Conservation (phyloP, 2,888 invertebrate genomes). For the Caenorhabditis imperialis region DNA sequence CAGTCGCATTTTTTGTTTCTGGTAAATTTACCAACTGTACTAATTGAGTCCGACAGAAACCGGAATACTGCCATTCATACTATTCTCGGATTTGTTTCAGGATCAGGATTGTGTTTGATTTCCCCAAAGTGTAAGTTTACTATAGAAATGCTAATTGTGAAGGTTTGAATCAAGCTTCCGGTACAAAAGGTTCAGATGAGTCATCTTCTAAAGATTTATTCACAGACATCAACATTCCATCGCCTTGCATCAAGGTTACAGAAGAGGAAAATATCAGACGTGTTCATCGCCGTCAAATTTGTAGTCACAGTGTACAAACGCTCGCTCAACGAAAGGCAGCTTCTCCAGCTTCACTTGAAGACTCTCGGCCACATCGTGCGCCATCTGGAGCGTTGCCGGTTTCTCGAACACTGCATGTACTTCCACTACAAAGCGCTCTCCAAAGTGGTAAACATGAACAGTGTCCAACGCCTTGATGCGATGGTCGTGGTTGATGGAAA, state of each 20-base stretch:
- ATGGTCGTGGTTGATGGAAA: conserved; percentile 67
- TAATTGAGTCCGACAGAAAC: conserved; percentile 20
- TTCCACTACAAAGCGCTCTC: conserved; percentile 78
- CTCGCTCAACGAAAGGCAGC: conserved; percentile 71
- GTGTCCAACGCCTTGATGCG: conserved; percentile 78
- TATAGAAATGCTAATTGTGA: too few relatives aligned
- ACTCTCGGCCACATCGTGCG: conserved; percentile 79
- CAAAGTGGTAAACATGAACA: conserved; percentile 80
- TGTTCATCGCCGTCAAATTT: conserved; percentile 71
- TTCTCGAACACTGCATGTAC: conserved; percentile 78
- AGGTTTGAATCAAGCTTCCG: too few relatives aligned
- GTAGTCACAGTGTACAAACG: conserved; percentile 73
- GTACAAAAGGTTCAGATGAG: too few relatives aligned
- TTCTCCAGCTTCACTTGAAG: conserved; percentile 79
- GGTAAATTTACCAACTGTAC: too few relatives aligned
- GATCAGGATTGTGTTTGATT: too few relatives aligned
- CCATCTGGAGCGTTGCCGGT: conserved; percentile 78
- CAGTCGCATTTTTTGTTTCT: conserved; percentile 24
- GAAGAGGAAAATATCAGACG: conserved; percentile 50
- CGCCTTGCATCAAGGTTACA: conserved; percentile 35
- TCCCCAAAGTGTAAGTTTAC: too few relatives aligned
- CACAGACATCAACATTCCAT: conserved; percentile 24
- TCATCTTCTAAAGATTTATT: conserved; percentile 14
- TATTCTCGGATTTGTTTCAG: too few relatives aligned
- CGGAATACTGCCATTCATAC: too few relatives aligned